Evolutionary conservation across 2,113 vertebrate species (phyloP), one percentile per base, ranked within the genome.

Genomic region (Ursus arctos): DNA sequence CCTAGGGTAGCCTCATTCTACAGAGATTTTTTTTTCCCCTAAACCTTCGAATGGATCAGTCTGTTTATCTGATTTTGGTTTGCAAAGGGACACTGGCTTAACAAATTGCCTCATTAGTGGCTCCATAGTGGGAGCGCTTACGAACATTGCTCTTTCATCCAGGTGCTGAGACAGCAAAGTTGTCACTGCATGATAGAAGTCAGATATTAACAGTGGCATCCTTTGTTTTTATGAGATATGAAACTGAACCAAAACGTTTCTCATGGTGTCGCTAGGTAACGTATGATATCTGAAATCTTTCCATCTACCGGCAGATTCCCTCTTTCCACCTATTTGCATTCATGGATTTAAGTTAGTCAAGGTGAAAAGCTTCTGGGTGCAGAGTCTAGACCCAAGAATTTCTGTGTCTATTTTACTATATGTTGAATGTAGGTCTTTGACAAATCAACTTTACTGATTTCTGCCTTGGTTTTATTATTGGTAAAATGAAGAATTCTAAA

Each of bases 191-290:
- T 51, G 40, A 67, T 43, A 5, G 80, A 69, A 88, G 33, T 76
- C 57, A 91, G 91, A 85, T 67, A 57, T 31, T 93, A 91, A 88
- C 65, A 81, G 61, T n/a, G n/a, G 16, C 51, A 40, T 72, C 72
- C 80, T 93, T 93, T 91, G 40, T 85, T 93, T 95, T 92, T 76
- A 83, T 76, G 69, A 87, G 63, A 43, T 24, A 71, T 47, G 82
- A 74, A 82, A 55, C 65, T 16, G n/a, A 96, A 91, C 92, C 3
- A 7, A 81, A 95, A 47, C 0, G 1, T 87, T 80, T 84, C 51
- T 92, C 11, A 6, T 43, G 57, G n/a, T 93, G 97, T 97, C 21
- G 1, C 93, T 93, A 95, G 77, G 95, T 96, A 96, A 94, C 40
- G 61, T 61, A 69, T 83, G 63, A 26, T 28, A 72, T 59, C 57